Evolutionary conservation across 1,140 invertebrate genomes (phyloP).

Genomic region (Leptopilina clavipes): DNA sequence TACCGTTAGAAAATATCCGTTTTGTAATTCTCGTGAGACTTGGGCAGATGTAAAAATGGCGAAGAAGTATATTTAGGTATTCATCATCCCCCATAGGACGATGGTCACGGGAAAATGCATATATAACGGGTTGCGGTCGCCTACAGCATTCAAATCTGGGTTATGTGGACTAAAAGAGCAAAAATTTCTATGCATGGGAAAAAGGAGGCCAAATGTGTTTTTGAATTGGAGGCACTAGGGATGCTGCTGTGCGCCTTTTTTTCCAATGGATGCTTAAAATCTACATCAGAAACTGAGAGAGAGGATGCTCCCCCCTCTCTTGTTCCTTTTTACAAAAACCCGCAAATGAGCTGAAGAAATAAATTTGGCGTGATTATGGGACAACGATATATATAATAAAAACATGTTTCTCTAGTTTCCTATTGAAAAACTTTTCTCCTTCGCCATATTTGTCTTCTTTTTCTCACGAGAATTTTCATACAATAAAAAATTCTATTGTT

Average conservation of each 20-base stretch:
- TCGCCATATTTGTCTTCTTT: neutral
- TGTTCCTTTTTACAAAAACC: neutral
- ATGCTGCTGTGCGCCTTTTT: conserved; percentile 35
- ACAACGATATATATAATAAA: conserved; percentile 48
- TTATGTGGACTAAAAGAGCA: conserved; percentile 71
- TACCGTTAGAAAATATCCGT: conserved; percentile 53
- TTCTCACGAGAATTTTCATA: too few species aligned
- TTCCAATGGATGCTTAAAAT: conserved; percentile 39
- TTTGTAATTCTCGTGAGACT: conserved; percentile 24
- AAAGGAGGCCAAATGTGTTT: conserved; percentile 54
- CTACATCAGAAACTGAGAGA: conserved; percentile 41
- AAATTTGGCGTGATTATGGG: conserved; percentile 58
- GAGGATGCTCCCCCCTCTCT: neutral
- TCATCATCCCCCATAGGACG: conserved; percentile 41
- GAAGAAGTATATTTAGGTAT: conserved; percentile 48
- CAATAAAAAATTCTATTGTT: too few species aligned
- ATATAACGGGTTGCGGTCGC: conserved; percentile 73
- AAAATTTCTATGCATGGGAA: conserved; percentile 73
- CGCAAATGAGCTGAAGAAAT: conserved; percentile 38
- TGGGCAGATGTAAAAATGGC: conserved; percentile 58
- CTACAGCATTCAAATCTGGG: conserved; percentile 71
- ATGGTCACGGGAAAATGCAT: conserved; percentile 51
- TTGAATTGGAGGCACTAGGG: conserved; percentile 43
- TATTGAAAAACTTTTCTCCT: neutral
- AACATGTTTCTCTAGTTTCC: neutral